phyloP scores from a whole-genome alignment of 2,113 vertebrate genomes.

The Danionella cerebrum region DNA sequence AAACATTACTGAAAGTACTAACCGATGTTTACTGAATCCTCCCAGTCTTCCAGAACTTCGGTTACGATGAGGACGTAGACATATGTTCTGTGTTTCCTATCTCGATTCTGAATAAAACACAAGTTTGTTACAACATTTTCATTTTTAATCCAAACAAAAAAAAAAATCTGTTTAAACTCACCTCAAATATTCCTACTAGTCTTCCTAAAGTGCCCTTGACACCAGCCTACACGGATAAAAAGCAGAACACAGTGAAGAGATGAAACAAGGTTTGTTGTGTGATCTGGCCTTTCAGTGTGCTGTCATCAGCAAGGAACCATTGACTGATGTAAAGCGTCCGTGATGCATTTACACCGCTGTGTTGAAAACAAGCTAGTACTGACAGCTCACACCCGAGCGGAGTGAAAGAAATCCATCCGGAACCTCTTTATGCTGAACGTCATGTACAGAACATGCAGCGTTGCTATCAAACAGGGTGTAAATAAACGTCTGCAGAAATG shows the following conservation, averaged over 20 bases:
- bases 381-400: neutral
- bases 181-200: constrained; percentile 96
- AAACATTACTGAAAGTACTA: constrained; percentile 38
- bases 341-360: neutral
- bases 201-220: constrained; percentile 96
- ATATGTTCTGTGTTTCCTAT: constrained; percentile 95
- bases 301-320: neutral
- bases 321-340: neutral
- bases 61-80: constrained; percentile 95
- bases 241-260: constrained; percentile 26
- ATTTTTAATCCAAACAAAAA: too few relatives aligned
- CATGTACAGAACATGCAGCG: neutral
- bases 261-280: neutral
- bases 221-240: constrained; percentile 93
- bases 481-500: constrained; percentile 1
- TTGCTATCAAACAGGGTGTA: neutral
- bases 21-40: constrained; percentile 97
- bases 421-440: neutral
- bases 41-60: constrained; percentile 95
- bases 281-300: neutral
- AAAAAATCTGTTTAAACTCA: constrained; percentile 61
- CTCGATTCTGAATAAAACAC: constrained; percentile 73
- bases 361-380: neutral
- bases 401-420: neutral
- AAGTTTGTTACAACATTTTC: neutral